These are phyloP conservation scores for Diaphora mendica DNA, from an alignment of 2,888 invertebrate species.

Conservation along the genomic window DNA sequence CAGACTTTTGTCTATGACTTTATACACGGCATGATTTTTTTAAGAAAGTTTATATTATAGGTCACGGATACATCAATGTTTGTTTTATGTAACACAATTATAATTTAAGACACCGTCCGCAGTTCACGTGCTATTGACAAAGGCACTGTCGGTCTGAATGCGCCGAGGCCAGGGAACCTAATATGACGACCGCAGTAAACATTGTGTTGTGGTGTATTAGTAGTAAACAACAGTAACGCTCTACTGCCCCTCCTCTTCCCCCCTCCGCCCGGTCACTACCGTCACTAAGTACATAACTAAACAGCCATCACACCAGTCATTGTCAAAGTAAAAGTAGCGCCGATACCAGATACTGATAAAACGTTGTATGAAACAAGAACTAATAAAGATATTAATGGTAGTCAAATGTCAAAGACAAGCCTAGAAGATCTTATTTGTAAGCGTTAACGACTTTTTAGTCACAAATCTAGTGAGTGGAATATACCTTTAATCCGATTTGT, in stretches of 20 bases:
- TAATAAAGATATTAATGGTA: neutral
- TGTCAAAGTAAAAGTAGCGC: constrained; percentile 13
- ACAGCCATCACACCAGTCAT: constrained; percentile 12
- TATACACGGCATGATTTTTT: neutral
- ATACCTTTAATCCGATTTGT: neutral
- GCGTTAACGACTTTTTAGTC: neutral
- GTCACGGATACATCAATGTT: constrained; percentile 15
- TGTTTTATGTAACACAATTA: constrained; percentile 14
- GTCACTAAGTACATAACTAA: constrained; percentile 13
- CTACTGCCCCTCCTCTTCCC: constrained; percentile 5
- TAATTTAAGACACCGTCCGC: constrained; percentile 2
- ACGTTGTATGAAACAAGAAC: neutral
- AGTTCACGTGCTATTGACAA: constrained; percentile 2
- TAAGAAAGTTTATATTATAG: neutral
- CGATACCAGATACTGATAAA: neutral
- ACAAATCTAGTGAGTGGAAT: neutral
- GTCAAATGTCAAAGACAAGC: neutral
- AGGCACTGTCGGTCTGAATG: constrained; percentile 10
- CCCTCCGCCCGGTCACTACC: neutral
- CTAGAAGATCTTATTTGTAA: neutral
- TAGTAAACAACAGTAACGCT: constrained; percentile 18
- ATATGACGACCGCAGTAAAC: constrained; percentile 6
- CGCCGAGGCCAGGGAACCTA: constrained; percentile 18
- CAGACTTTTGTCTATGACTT: constrained; percentile 5
- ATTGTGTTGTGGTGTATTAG: constrained; percentile 8